Base-by-base conservation (phyloP, 2,888 invertebrate species). In the Sicus ferrugineus region DNA sequence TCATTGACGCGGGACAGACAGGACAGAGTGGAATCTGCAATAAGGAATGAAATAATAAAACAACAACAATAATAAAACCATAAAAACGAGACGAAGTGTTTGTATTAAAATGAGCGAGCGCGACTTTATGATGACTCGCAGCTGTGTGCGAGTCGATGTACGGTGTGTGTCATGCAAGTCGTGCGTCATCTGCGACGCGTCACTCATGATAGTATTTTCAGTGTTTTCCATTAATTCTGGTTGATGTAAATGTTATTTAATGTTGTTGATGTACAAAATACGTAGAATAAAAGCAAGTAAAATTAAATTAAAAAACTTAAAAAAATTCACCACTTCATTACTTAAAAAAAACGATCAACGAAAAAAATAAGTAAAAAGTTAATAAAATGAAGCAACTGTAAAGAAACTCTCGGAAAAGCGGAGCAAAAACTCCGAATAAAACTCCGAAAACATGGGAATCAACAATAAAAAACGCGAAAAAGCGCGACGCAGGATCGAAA, bases 381-480 rank as follows among this genome's bases (percentile, higher is more conserved):
- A n/a, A n/a, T n/a, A n/a, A n/a, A n/a, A n/a, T 42, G 42, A 42
- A 42, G 42, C 42, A n/a, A 42, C 42, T n/a, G 42, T n/a, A 42
- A 4, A 42, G 14, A 9, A 42, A n/a, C n/a, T n/a, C n/a, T 42
- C 42, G 11, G 4, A 9, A 42, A n/a, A n/a, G n/a, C n/a, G n/a
- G n/a, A n/a, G n/a, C n/a, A n/a, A n/a, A n/a, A n/a, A n/a, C n/a
- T n/a, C n/a, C n/a, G n/a, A n/a, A n/a, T n/a, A n/a, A n/a, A n/a
- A n/a, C n/a, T n/a, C n/a, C n/a, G n/a, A n/a, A n/a, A n/a, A n/a
- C n/a, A n/a, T n/a, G n/a, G n/a, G n/a, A n/a, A 34, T 9, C 34
- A 34, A 14, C 34, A 34, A 34, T 14, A 34, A 34, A 34, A 34
- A 34, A 16, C 9, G n/a, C n/a, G n/a, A n/a, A 42, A 42, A 34